Percentiles rank a stretch among this genome's conserved stretches.
Evolutionary conservation across 2,797 vertebrate species (phyloP).

Genomic region (Champsocephalus gunnari): DNA sequence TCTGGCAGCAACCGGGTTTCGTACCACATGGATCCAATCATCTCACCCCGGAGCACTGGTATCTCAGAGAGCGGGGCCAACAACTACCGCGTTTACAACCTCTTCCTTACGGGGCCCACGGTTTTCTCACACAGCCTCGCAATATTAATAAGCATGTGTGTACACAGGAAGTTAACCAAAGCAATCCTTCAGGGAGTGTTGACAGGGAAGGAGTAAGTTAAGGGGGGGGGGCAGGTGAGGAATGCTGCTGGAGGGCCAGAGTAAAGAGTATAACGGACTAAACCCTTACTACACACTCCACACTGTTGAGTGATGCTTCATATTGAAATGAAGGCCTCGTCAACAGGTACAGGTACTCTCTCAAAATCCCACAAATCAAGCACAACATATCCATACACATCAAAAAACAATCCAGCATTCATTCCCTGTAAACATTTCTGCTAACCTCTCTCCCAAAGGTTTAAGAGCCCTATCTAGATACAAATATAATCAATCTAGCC

Average conservation of each 20-base stretch:
- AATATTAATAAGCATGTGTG: conserved; percentile 75
- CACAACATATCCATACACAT: background rate
- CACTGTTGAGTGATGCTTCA: conserved; percentile 27
- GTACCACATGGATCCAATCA: conserved; percentile 81
- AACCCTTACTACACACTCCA: conserved; percentile 37
- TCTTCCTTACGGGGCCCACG: conserved; percentile 56
- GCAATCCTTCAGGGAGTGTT: conserved; percentile 58
- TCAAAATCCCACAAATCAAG: too few relatives aligned
- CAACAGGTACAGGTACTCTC: too few relatives aligned
- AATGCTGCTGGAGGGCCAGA: conserved; percentile 41
- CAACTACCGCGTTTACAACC: conserved; percentile 75
- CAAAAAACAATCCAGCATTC: conserved; percentile 9
- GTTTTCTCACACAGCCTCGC: conserved; percentile 67
- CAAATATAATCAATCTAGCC: conserved; percentile 34
- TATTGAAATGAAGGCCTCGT: background rate
- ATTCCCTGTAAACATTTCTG: conserved; percentile 17
- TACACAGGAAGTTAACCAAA: conserved; percentile 67
- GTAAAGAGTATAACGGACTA: conserved; percentile 32
- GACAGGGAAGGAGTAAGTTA: conserved; percentile 55
- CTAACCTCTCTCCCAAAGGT: conserved; percentile 6
- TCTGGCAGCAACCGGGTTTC: conserved; percentile 69
- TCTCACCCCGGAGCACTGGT: conserved; percentile 79
- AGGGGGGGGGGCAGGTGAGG: conserved; percentile 65
- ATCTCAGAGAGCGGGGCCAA: conserved; percentile 74
- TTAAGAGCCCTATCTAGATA: conserved; percentile 31